phyloP scores from a whole-genome alignment of 2,113 vertebrate genomes.

The Anseranas semipalmata region DNA sequence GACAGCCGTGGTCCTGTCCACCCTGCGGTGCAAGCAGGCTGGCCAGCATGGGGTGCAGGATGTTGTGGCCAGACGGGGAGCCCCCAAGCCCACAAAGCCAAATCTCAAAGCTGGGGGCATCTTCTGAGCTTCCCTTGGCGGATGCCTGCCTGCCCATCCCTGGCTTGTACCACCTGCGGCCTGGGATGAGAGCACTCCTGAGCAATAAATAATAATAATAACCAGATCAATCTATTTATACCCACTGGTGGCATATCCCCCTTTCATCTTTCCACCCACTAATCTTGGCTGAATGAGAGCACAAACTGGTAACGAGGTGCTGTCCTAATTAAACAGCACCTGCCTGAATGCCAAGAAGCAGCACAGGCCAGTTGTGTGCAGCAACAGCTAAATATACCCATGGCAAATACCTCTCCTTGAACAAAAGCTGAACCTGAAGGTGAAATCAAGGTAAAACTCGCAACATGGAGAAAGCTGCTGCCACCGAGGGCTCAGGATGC shows the following conservation, averaged over 20 bases:
- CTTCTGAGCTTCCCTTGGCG: not conserved
- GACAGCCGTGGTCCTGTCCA: fast-evolving
- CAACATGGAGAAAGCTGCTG: not conserved
- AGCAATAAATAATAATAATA: constrained; percentile 13
- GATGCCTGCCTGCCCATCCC: not conserved
- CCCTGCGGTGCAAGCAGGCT: not conserved
- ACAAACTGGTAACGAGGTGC: not conserved
- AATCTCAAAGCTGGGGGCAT: not conserved
- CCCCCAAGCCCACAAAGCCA: fast-evolving
- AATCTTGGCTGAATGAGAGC: constrained; percentile 12
- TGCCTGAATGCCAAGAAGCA: constrained; percentile 14
- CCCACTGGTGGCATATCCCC: not conserved
- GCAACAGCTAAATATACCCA: constrained; percentile 2
- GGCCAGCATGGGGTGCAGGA: fast-evolving
- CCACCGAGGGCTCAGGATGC: not conserved
- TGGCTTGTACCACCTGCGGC: not conserved
- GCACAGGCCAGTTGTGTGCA: not conserved
- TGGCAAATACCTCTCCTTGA: not conserved
- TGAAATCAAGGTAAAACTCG: not conserved
- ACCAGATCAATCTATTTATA: not conserved
- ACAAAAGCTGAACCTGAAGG: constrained; percentile 1
- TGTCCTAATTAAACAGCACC: constrained; percentile 46
- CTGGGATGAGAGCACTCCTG: not conserved
- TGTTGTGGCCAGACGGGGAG: fast-evolving
- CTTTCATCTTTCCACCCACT: not conserved